phyloP scores from a whole-genome alignment of 2,113 vertebrate species.

The Tragelaphus scriptus region DNA sequence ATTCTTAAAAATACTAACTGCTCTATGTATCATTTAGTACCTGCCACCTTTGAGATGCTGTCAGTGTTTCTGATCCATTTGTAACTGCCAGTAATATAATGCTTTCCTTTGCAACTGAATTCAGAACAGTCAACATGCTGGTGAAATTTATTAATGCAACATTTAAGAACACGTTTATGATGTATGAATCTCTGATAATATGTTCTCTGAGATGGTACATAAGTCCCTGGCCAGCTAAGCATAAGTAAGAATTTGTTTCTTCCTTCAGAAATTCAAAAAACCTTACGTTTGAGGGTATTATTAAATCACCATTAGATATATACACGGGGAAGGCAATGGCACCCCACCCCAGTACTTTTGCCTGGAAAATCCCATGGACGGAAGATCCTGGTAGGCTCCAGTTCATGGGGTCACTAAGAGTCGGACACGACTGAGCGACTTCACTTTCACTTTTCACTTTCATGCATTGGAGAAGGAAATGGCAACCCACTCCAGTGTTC shows the following conservation, averaged over 20 bases:
- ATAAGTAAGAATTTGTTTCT: background rate
- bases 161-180: background rate
- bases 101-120: background rate
- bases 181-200: background rate
- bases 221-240: background rate
- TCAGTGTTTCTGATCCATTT: conserved; percentile 5
- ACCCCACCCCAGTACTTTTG: too few species aligned
- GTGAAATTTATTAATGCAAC: background rate
- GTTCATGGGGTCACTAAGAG: too few species aligned
- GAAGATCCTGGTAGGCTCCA: too few species aligned
- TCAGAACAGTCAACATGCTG: background rate
- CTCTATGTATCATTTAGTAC: background rate
- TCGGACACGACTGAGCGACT: too few species aligned
- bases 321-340: background rate
- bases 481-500: too few species aligned
- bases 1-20: conserved; percentile 34
- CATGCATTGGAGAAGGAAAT: too few species aligned
- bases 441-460: too few species aligned
- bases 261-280: background rate
- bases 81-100: background rate
- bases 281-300: background rate
- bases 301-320: background rate
- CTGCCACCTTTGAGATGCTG: background rate
- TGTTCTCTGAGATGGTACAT: background rate
- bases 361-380: too few species aligned